Conservation (phyloP, 2,888 invertebrate species). For the Mythimna lalbum region DNA sequence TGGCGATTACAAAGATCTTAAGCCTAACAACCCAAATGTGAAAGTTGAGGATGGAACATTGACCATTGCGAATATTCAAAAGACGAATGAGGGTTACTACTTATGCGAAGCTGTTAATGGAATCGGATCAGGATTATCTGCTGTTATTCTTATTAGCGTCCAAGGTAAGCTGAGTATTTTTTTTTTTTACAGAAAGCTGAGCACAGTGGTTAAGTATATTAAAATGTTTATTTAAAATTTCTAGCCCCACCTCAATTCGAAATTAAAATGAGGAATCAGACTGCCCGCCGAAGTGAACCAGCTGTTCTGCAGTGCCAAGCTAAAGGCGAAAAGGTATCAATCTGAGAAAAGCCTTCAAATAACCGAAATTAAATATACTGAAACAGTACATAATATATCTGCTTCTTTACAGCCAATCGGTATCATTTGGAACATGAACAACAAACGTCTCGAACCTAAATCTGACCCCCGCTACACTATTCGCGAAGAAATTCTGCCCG, state of each 20-base stretch:
- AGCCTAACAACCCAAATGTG: slow-evolving; percentile 97
- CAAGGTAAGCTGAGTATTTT: slow-evolving; percentile 93
- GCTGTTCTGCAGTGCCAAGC: slow-evolving; percentile 98
- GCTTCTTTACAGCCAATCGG: slow-evolving; percentile 93
- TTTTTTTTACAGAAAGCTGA: too few species aligned
- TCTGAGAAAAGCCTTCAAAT: too few species aligned
- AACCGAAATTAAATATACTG: background rate
- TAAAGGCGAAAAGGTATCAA: slow-evolving; percentile 94
- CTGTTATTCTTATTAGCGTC: slow-evolving; percentile 97
- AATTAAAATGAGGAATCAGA: slow-evolving; percentile 97
- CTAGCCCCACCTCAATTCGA: slow-evolving; percentile 98
- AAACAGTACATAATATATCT: background rate
- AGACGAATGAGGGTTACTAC: slow-evolving; percentile 98
- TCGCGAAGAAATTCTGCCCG: slow-evolving; percentile 96
- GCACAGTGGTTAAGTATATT: background rate
- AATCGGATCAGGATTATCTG: slow-evolving; percentile 98
- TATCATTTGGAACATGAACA: slow-evolving; percentile 98
- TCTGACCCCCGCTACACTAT: slow-evolving; percentile 96
- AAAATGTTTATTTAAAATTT: slow-evolving; percentile 75
- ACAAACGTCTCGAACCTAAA: slow-evolving; percentile 97
- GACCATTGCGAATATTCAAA: slow-evolving; percentile 96
- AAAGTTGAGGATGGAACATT: slow-evolving; percentile 98
- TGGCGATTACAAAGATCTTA: slow-evolving; percentile 98
- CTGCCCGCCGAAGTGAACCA: slow-evolving; percentile 97
- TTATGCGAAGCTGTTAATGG: slow-evolving; percentile 99